A percentile compares a stretch with the other conserved stretches of the same genome.
Conservation (phyloP, 2,113 vertebrate species). For the Diglossa brunneiventris region DNA sequence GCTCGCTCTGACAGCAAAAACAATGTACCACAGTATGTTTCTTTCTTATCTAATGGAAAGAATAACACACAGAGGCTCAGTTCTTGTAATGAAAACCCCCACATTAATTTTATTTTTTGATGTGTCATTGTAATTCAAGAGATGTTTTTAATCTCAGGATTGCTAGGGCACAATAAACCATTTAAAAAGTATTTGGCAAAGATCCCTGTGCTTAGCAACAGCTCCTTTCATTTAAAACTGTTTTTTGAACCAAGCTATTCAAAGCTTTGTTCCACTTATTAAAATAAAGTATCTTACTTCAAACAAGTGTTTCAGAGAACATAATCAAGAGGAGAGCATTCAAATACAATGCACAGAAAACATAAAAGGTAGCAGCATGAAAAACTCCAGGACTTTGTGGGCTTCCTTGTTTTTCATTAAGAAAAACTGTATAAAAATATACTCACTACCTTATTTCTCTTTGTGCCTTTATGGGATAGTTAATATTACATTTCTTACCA, state of each 20-base stretch:
- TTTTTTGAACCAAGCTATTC: conserved; percentile 72
- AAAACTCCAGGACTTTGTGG: conserved; percentile 32
- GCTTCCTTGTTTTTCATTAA: conserved; percentile 54
- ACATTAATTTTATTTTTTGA: conserved; percentile 83
- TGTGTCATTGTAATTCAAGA: conserved; percentile 84
- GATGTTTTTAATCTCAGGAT: conserved; percentile 84
- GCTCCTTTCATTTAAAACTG: conserved; percentile 76
- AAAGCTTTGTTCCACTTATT: conserved; percentile 76
- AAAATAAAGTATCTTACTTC: conserved; percentile 78
- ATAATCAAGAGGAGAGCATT: conserved; percentile 58
- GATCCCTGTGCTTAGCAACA: conserved; percentile 68
- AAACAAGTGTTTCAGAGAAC: conserved; percentile 66
- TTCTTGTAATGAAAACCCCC: conserved; percentile 79
- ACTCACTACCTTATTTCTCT: background rate
- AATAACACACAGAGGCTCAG: conserved; percentile 76
- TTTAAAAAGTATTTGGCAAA: conserved; percentile 81
- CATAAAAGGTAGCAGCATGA: conserved; percentile 61
- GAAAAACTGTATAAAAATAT: background rate
- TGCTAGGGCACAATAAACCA: conserved; percentile 79
- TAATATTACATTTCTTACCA: background rate
- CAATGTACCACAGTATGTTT: conserved; percentile 71
- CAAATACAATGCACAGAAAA: conserved; percentile 61
- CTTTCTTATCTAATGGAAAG: conserved; percentile 79
- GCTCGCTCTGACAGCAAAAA: conserved; percentile 70
- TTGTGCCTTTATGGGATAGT: background rate